These are phyloP conservation scores for Nyctibius bracteatus DNA, from an alignment of 2,113 vertebrate genomes.

Conservation along the genomic window DNA sequence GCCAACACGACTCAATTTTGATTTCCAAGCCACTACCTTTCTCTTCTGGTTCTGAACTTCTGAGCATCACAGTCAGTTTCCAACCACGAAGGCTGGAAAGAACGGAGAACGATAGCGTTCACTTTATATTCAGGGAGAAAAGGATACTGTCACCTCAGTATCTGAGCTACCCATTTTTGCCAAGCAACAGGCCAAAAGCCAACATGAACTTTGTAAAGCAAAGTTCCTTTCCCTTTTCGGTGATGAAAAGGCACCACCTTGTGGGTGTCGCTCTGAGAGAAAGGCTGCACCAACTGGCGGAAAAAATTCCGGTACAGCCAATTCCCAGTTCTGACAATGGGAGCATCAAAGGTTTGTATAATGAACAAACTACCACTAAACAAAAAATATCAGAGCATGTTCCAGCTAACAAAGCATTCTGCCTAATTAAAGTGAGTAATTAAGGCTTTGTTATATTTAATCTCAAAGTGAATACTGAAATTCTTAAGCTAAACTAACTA, in stretches of 20 bases:
- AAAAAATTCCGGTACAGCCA: neutral
- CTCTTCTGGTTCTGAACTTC: neutral
- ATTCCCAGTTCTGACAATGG: neutral
- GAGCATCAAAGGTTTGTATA: neutral
- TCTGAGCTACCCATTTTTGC: neutral
- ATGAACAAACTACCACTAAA: neutral
- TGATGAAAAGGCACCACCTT: constrained; percentile 64
- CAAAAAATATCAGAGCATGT: neutral
- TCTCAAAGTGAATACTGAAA: neutral
- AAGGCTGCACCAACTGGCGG: neutral
- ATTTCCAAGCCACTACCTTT: neutral
- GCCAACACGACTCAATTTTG: neutral
- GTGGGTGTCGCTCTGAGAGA: neutral
- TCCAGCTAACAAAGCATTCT: neutral
- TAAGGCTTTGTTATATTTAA: neutral
- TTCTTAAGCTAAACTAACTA: neutral
- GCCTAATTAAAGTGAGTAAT: neutral
- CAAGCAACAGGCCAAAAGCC: constrained; percentile 32
- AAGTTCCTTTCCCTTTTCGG: neutral
- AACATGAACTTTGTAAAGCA: neutral
- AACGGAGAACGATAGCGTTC: fast-evolving
- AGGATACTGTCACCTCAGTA: neutral
- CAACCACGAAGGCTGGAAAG: neutral
- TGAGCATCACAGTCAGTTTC: neutral
- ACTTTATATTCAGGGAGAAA: neutral